Conservation (phyloP, 2,113 vertebrate species). For the Ceyx cyanopectus region DNA sequence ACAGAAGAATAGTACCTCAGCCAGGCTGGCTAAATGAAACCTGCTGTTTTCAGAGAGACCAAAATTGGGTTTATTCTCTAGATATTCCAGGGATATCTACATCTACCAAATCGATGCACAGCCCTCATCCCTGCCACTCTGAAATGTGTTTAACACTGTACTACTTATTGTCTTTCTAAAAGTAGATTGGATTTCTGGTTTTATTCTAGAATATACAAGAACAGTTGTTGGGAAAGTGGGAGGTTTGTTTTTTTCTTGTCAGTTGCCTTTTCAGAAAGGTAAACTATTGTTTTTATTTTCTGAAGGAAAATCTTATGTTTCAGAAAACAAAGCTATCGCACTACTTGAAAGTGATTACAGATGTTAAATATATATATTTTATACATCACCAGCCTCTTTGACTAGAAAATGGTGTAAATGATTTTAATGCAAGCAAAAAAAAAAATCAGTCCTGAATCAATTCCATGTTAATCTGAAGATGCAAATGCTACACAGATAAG, state of each 20-base stretch:
- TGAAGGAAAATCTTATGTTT: background rate
- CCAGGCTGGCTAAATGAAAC: slow-evolving; percentile 39
- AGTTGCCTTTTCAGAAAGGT: background rate
- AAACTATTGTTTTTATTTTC: background rate
- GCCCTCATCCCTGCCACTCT: background rate
- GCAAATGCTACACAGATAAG: background rate
- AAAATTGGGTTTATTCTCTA: slow-evolving; percentile 45
- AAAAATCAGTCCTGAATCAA: background rate
- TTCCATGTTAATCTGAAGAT: background rate
- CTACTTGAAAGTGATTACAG: background rate
- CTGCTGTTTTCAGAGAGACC: slow-evolving; percentile 39
- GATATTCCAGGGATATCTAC: slow-evolving; percentile 2
- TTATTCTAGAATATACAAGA: slow-evolving; percentile 12
- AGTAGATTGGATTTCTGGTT: background rate
- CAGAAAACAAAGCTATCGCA: background rate
- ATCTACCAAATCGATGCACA: background rate
- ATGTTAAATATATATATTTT: background rate
- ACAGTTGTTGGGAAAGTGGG: background rate
- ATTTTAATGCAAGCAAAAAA: background rate
- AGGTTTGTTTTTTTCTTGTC: background rate
- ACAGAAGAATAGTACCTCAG: slow-evolving; percentile 33
- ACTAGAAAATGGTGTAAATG: background rate
- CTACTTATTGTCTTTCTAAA: background rate
- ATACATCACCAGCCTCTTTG: background rate
- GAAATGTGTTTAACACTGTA: background rate